Conservation (phyloP, 2,797 vertebrate species). For the Gila robusta region DNA sequence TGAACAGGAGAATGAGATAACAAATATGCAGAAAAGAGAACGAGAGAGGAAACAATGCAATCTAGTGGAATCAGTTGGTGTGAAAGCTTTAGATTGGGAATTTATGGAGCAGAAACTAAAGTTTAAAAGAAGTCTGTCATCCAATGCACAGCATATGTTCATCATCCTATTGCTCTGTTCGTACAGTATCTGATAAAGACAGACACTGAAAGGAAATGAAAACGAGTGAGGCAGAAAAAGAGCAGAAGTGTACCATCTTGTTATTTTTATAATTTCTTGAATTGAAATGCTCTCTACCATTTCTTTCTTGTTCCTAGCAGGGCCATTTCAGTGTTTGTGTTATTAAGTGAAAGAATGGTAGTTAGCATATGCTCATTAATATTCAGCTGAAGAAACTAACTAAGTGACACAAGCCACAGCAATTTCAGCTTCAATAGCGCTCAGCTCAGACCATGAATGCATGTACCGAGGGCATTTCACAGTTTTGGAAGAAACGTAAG, state of each 20-base stretch:
- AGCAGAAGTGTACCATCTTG: not conserved
- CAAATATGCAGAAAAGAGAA: not conserved
- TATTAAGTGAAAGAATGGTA: slow-evolving; percentile 19
- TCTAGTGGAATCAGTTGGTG: not conserved
- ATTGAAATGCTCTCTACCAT: not conserved
- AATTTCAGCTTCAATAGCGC: slow-evolving; percentile 75
- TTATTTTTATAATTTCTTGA: not conserved
- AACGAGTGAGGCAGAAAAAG: not conserved
- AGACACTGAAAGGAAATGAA: not conserved
- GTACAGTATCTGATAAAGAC: not conserved
- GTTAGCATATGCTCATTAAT: slow-evolving; percentile 70
- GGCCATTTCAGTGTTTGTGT: slow-evolving; percentile 7
- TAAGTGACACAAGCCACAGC: slow-evolving; percentile 70
- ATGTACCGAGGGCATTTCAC: not conserved
- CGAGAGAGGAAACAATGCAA: not conserved
- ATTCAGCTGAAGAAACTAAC: slow-evolving; percentile 68
- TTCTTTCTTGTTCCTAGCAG: not conserved
- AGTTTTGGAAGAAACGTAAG: not conserved
- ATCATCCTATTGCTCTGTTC: not conserved
- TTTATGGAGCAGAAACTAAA: slow-evolving; percentile 27
- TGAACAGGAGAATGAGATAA: not conserved
- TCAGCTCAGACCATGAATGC: slow-evolving; percentile 66
- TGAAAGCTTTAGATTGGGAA: slow-evolving; percentile 23
- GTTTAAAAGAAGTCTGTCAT: not conserved
- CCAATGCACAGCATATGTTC: slow-evolving; percentile 9